Percentiles rank a stretch among this genome's conserved stretches.
Conservation (phyloP, 2,888 invertebrate genomes). For the Temnothorax rugatulus region DNA sequence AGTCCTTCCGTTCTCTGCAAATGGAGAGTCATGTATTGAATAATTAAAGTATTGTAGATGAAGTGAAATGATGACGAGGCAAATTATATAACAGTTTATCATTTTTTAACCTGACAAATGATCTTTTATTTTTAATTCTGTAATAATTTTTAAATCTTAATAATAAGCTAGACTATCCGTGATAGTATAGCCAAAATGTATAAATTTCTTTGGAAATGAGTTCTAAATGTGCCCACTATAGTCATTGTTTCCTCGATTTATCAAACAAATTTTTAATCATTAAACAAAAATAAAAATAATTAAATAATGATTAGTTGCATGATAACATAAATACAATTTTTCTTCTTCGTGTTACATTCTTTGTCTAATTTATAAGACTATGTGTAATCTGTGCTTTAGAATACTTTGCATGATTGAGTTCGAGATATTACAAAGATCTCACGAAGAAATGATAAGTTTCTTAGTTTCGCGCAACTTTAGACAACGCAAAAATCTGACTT, state of each 20-base stretch:
- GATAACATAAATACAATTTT: neutral
- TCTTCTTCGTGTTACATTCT: neutral
- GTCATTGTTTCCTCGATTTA: neutral
- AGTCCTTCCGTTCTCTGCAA: neutral
- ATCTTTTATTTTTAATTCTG: conserved; percentile 7
- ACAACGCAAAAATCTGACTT: conserved; percentile 27
- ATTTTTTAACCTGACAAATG: neutral
- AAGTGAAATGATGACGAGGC: neutral
- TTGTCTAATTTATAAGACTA: neutral
- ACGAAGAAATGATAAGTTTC: neutral
- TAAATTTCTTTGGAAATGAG: neutral
- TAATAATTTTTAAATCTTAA: neutral
- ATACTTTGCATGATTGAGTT: neutral
- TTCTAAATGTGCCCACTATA: neutral
- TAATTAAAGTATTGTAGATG: neutral
- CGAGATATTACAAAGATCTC: neutral
- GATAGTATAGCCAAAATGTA: neutral
- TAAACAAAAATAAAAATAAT: conserved; percentile 25
- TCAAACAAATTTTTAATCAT: neutral
- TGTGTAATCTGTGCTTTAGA: neutral
- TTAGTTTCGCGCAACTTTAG: conserved; percentile 5
- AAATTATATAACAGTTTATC: neutral
- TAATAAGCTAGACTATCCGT: neutral
- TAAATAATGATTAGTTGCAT: neutral
- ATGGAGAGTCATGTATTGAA: neutral